Evolutionary conservation across 2,797 vertebrate genomes (phyloP).

Genomic region (Arremon aurantiirostris): DNA sequence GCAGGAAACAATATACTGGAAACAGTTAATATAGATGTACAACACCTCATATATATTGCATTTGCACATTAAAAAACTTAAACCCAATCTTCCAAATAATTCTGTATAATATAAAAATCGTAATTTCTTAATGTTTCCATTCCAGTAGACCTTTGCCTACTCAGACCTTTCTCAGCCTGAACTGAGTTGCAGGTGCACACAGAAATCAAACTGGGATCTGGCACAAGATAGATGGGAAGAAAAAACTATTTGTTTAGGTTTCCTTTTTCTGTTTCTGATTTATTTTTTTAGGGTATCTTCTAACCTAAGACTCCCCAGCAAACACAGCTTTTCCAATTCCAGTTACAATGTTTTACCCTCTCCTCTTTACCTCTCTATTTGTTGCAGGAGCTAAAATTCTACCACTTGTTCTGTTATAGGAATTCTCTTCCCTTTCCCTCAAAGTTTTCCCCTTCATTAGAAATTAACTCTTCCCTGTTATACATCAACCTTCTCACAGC

Average conservation of each 20-base stretch:
- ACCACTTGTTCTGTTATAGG: not conserved
- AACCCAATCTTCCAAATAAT: not conserved
- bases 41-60: not conserved
- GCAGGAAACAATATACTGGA: not conserved
- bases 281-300: not conserved
- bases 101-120: not conserved
- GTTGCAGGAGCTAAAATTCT: not conserved
- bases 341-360: not conserved
- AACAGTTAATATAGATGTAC: not conserved
- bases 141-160: not conserved
- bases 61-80: not conserved
- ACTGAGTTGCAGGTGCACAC: not conserved
- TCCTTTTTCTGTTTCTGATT: not conserved
- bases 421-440: not conserved
- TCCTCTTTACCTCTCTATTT: not conserved
- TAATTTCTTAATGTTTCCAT: not conserved
- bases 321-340: not conserved
- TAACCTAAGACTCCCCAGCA: not conserved
- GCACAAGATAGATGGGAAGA: not conserved
- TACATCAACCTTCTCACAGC: not conserved
- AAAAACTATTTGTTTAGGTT: not conserved
- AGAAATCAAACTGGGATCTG: not conserved
- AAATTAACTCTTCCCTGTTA: not conserved
- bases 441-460: not conserved
- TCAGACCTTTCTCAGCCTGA: not conserved